These are phyloP conservation scores for Halocynthia aurantium DNA, from an alignment of 23 tunicate species.

Conservation along the genomic window DNA sequence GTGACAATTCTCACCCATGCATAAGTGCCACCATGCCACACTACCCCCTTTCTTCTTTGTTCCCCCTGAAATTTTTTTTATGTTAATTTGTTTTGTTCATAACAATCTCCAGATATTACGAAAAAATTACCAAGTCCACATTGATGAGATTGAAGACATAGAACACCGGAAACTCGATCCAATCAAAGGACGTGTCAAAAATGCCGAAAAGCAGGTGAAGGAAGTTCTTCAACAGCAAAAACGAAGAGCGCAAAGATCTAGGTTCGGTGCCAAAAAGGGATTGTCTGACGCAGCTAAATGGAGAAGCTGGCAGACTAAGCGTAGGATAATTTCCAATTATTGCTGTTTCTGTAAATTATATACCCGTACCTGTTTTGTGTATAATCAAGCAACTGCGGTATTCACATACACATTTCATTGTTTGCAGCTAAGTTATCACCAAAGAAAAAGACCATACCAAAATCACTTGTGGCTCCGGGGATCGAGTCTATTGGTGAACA, in stretches of 20 bases:
- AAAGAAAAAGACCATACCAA: too few species aligned
- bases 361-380: too few species aligned
- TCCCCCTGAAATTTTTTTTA: not conserved
- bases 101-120: conserved; percentile 38
- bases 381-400: too few species aligned
- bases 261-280: conserved; percentile 22
- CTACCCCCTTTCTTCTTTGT: not conserved
- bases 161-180: conserved; percentile 56
- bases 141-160: conserved; percentile 62
- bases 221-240: conserved; percentile 21
- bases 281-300: conserved; percentile 56
- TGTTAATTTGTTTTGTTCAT: too few species aligned
- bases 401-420: too few species aligned
- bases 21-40: not conserved
- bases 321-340: too few species aligned
- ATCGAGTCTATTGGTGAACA: conserved; percentile 70
- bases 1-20: not conserved
- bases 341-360: too few species aligned
- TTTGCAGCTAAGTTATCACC: too few species aligned
- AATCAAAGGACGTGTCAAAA: conserved; percentile 22
- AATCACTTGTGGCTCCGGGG: not conserved
- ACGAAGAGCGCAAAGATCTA: not conserved
- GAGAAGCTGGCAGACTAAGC: conserved; percentile 57
- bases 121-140: conserved; percentile 61
- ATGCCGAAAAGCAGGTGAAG: conserved; percentile 35